Base-by-base conservation (phyloP, 2,888 invertebrate genomes). In the Melikaiella ostensackeni region DNA sequence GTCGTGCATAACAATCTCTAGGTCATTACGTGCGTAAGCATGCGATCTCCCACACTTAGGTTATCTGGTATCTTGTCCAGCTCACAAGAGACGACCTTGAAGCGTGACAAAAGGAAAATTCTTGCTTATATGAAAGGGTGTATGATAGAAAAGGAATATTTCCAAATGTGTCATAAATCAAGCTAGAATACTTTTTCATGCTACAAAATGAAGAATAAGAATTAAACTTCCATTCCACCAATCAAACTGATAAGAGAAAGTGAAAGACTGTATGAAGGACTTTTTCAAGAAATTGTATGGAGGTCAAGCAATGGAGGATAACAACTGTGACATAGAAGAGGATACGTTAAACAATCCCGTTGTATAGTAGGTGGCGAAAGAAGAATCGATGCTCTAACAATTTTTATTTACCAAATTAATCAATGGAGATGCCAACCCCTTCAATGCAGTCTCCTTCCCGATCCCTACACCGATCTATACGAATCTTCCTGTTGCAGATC, bases 61-160 rank as follows among this genome's bases (percentile, higher is more conserved):
- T 77, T 77, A 61, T 30, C 75, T 80, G 75, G 63, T 73, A 75
- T 76, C 75, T 70, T 46, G 46, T 50, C 30, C 50, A 30, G 46
- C 50, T 42, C 74, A 57, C 74, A 74, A 76, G 27, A 64, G 76
- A 79, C 76, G 80, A 80, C 80, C 80, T 80, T 80, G 78, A 78
- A 75, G 74, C 66, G 75, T 77, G 57, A 79, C 77, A 77, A 63
- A 74, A 79, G 78, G 78, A 57, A 75, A 80, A 78, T 80, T 80
- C 78, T 75, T 79, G 74, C 61, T 64, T n/a, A 55, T 64, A 77
- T 27, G 75, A 63, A 77, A 74, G 46, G 76, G 78, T 78, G 55
- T 50, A 78, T 76, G 76, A 76, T 75, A 66, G 63, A 76, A 11
- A 75, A 76, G 75, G 63, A 77, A 75, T 77, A 64, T 64, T 79